Evolutionary conservation across 2,888 invertebrate genomes (phyloP), one percentile per base, ranked within the genome.

Genomic region (Dryococelus australis): DNA sequence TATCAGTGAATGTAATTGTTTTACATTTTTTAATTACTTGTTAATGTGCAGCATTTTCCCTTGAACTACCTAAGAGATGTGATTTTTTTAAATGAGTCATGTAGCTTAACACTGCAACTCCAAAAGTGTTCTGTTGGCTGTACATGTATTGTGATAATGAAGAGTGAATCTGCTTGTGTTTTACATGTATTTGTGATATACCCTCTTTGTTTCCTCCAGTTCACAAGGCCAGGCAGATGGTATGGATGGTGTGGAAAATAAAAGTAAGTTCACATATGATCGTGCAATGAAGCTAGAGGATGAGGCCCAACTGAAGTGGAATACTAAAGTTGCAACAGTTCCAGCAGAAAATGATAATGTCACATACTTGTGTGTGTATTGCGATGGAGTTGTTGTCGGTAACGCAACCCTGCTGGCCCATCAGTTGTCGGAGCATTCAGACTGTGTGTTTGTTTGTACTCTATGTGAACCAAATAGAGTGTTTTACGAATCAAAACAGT

Each of bases 401-500:
- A 87, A 80, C 53, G 85, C 85, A 13, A 79, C 87, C 20, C 88
- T 89, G 65, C 84, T 87, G 35, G 43, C 84, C 24, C 89, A 89
- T 80, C 89, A 88, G 65, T 81, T 84, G 26, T 84, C 85, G 28
- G 87, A 65, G 35, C 89, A 89, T 81, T 35, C 86, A 27, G 79
- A 86, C 80, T 79, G 87, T 43, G 89, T 89, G 24, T 88, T 88
- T 78, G 86, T 86, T 85, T 89, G 89, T 85, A 86, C 85, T 13
- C 84, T 86, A 27, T 89, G 89, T 84, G 87, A 87, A 53, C 51
- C 85, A 20, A 53, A 81, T 16, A 81, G 43, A 43, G 87, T 85
- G n/a, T 43, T 85, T 35, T 43, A 87, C 16, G 87, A 80, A 27
- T 83, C 83, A 4, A 83, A 83, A 35, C 83, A 83, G 8, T 28